Conservation (phyloP, 2,888 invertebrate species). For the Chouioia cunea region DNA sequence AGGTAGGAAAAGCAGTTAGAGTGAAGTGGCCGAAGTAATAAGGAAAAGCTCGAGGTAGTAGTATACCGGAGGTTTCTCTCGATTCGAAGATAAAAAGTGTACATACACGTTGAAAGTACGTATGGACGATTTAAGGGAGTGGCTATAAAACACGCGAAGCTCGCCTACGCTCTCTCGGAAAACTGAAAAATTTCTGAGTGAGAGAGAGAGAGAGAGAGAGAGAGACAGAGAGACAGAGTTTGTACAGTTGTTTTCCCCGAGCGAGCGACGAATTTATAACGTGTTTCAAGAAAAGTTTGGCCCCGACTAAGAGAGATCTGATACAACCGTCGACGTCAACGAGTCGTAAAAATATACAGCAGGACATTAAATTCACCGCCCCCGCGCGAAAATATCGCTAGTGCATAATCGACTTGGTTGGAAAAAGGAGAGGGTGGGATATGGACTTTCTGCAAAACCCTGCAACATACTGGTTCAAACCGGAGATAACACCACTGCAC, state of each 20-base stretch:
- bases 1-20: background rate
- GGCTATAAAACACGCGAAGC: conserved; percentile 59
- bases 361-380: conserved; percentile 17
- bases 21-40: conserved; percentile 26
- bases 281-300: conserved; percentile 50
- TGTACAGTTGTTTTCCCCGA: conserved; percentile 56
- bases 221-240: conserved; percentile 35
- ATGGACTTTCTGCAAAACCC: conserved; percentile 18
- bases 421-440: background rate
- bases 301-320: conserved; percentile 5
- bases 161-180: conserved; percentile 6
- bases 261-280: conserved; percentile 55
- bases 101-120: conserved; percentile 28
- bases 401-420: conserved; percentile 17
- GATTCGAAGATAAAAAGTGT: conserved; percentile 26
- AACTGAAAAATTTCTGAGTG: conserved; percentile 35
- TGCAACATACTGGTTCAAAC: conserved; percentile 6
- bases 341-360: conserved; percentile 43
- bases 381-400: conserved; percentile 19
- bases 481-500: no score
- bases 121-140: conserved; percentile 45
- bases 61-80: conserved; percentile 29
- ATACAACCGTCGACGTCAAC: conserved; percentile 25
- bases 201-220: conserved; percentile 35
- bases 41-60: conserved; percentile 16